Evolutionary conservation across 2,888 invertebrate genomes (phyloP), one percentile per base, ranked within the genome.

Genomic region (Ephialtes manifestator): DNA sequence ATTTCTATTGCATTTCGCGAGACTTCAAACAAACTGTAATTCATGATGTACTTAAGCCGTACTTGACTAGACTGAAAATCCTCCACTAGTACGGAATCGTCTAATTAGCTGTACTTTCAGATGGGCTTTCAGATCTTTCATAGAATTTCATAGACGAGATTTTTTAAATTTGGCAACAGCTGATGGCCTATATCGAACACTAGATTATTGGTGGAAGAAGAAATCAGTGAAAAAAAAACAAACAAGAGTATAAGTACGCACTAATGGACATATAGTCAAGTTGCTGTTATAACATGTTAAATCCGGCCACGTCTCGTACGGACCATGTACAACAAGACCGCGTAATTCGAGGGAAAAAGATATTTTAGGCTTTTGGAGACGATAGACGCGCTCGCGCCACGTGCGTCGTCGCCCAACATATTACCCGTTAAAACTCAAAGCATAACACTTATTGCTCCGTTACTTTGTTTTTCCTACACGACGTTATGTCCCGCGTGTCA

Each of bases 351-450:
- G 65, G 31, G 68, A 87, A 70, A 84, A 80, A 87, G 90, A 88
- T 90, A 90, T 90, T 90, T 89, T 87, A 88, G 89, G 84, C 88
- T 60, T 51, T 46, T 7, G 43, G 43, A 35, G n/a, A 18, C 51
- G 63, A 51, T 48, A 83, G 46, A 39, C 65, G 63, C 75, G 58
- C 35, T 13, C 15, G 55, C n/a, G 35, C 31, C 63, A 63, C 31
- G 51, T 58, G 55, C 60, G 60, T 77, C 68, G 71, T 65, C 48
- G 53, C 51, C 79, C 72, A 68, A 60, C 83, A 82, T 87, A 89
- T 89, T 89, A 88, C 75, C 74, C 87, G 80, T 89, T 89, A 86
- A 90, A 90, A 88, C 76, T 79, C 77, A 48, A 76, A 53, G 67
- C 67, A n/a, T 63, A 18, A 18, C 39, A 28, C 8, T 15, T 60